Base-by-base conservation (phyloP, 2,113 vertebrate species). In the Anser brachyrhynchus region DNA sequence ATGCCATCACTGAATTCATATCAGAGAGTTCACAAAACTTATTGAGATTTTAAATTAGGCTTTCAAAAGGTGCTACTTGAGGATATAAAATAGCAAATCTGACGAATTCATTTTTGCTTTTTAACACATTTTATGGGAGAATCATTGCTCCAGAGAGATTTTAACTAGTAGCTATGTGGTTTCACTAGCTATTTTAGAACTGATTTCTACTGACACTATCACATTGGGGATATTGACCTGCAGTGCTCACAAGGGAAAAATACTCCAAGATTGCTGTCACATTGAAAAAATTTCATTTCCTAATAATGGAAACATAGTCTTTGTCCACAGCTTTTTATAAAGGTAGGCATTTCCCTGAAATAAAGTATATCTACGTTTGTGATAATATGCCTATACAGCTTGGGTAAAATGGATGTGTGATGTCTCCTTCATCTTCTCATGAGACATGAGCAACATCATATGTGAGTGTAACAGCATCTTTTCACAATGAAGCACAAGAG, bases 71-170 rank as follows among this genome's bases (percentile, higher is more conserved):
- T 83, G 18, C 8, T 61, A 3, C 28, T 59, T 67, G 23, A 73
- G 6, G 31, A 29, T 87, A 44, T 25, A 83, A 89, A 70, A 23
- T 25, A 66, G 35, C 28, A 58, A 84, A 44, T 69, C 35, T 49
- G 31, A 11, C 25, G 10, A 82, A 77, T 54, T 76, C 35, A 21
- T 77, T 88, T 87, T 77, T 83, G 55, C 51, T 77, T 94, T 92
- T 55, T 80, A 77, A 91, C 25, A 64, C 7, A 41, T 83, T 83
- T 86, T 20, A 10, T 51, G 51, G n/a, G 37, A 88, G n/a, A 91
- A 43, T 74, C 10, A 10, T 85, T 70, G 52, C 25, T 71, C 31
- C 31, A 43, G 61, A 81, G 72, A 84, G 57, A 23, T 46, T 90
- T 82, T 91, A 57, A 61, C 39, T 64, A 75, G 76, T 49, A 66